Evolutionary conservation across 2,797 vertebrate species (phyloP), one percentile per base, ranked within the genome.

Genomic region (Octomys mimax): DNA sequence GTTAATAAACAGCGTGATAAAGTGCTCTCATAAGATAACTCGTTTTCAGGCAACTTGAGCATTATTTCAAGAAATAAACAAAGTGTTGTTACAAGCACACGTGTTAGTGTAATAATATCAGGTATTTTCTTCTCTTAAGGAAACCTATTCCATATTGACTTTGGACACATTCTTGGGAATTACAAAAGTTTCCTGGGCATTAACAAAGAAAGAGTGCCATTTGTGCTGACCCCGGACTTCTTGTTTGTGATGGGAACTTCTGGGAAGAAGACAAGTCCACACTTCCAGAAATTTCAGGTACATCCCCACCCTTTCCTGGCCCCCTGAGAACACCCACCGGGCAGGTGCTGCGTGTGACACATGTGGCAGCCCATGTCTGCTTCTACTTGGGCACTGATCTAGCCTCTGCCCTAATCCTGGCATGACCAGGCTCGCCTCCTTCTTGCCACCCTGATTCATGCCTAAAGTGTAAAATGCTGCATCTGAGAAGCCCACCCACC

Each of bases 171-270:
- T 98, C 99, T 99, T 98, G 99, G 99, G 88, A 99, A 99, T 97
- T 99, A 99, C 77, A 99, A 99, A 99, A 99, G 99, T 96, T 99
- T 99, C 97, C 99, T 99, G 98, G 99, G 99, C 95, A 99, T 99
- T 98, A 99, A 99, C 98, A 99, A 99, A 98, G 99, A 99, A 97
- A 99, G 99, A 98, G 99, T 99, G 95, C 99, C 99, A 57, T 99
- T 99, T 95, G 99, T 99, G 91, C 98, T 99, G 92, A 99, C 99
- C 12, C 99, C 99, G 0, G 99, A 99, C 98, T 99, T 99, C 98
- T 99, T 99, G 79, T 99, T 99, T 87, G 99, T 99, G 95, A 99
- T 99, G 99, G 99, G 99, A 97, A 99, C 99, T 18, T 99, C 99
- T 0, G 99, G 99, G 85, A 99, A 99, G 99, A 99, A 99, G 98